These are phyloP conservation scores for Helicoverpa armigera DNA, from an alignment of 1,140 invertebrate genomes.

Conservation along the genomic window DNA sequence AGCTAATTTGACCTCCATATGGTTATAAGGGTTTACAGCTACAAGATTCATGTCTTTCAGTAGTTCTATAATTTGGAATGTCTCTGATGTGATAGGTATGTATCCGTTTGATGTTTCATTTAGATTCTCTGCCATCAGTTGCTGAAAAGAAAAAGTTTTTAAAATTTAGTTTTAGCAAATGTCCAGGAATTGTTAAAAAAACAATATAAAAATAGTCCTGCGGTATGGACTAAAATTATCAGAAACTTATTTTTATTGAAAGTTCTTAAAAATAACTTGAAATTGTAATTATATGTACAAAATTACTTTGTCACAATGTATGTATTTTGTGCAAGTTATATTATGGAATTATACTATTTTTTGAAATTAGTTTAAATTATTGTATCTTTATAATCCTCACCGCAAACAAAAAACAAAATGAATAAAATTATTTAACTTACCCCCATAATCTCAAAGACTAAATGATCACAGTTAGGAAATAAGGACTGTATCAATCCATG, in stretches of 20 bases:
- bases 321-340: too few relatives aligned
- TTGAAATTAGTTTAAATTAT: too few relatives aligned
- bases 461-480: slow-evolving; percentile 66
- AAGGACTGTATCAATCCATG: slow-evolving; percentile 74
- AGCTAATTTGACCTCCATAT: slow-evolving; percentile 75
- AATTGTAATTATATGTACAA: too few relatives aligned
- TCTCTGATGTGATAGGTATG: slow-evolving; percentile 69
- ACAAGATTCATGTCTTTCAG: slow-evolving; percentile 74
- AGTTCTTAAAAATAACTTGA: too few relatives aligned
- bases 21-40: slow-evolving; percentile 74
- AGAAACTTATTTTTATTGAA: too few relatives aligned
- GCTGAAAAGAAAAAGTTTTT: slow-evolving; percentile 63
- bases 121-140: slow-evolving; percentile 69
- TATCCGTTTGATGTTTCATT: slow-evolving; percentile 71
- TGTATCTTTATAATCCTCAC: too few relatives aligned
- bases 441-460: slow-evolving; percentile 68
- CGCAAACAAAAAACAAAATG: not conserved
- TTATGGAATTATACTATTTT: too few relatives aligned
- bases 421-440: slow-evolving; percentile 58
- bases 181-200: too few relatives aligned
- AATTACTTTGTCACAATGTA: too few relatives aligned
- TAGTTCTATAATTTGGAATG: slow-evolving; percentile 65
- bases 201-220: too few relatives aligned
- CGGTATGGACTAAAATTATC: too few relatives aligned
- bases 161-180: not conserved